Evolutionary conservation across 2,113 vertebrate species (phyloP).

Genomic region (Perca fluviatilis): DNA sequence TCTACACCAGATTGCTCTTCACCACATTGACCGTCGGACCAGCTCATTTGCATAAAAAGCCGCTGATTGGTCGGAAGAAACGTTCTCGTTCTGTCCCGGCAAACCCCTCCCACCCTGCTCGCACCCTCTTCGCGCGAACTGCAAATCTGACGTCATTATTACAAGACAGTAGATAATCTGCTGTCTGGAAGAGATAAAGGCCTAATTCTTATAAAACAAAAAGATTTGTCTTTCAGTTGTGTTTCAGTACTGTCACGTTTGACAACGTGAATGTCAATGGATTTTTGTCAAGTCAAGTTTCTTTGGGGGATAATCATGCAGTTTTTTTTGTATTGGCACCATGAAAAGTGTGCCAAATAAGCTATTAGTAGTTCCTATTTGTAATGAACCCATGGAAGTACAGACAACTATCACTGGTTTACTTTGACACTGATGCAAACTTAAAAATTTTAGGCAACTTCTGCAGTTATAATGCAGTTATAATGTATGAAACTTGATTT

Average conservation of each 20-base stretch:
- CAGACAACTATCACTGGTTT: neutral
- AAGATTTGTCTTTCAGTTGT: neutral
- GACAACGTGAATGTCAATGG: neutral
- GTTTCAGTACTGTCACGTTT: neutral
- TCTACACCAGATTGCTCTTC: neutral
- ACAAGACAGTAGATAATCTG: neutral
- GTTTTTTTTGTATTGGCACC: neutral
- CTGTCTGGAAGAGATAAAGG: neutral
- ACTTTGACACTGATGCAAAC: neutral
- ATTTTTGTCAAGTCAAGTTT: neutral
- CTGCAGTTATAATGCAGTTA: too few relatives aligned
- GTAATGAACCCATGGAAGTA: neutral
- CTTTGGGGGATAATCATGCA: neutral
- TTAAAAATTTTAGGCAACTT: neutral
- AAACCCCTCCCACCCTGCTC: neutral
- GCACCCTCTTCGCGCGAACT: neutral
- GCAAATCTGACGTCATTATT: slow-evolving; percentile 46
- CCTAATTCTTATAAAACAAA: neutral
- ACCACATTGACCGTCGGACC: neutral
- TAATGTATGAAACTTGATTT: too few relatives aligned
- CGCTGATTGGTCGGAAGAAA: slow-evolving; percentile 68
- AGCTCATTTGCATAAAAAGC: slow-evolving; percentile 41
- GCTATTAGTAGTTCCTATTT: neutral
- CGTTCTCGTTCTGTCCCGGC: accelerated
- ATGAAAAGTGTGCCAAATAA: neutral